Conservation (phyloP, 1,140 invertebrate species). For the Helicoverpa armigera region DNA sequence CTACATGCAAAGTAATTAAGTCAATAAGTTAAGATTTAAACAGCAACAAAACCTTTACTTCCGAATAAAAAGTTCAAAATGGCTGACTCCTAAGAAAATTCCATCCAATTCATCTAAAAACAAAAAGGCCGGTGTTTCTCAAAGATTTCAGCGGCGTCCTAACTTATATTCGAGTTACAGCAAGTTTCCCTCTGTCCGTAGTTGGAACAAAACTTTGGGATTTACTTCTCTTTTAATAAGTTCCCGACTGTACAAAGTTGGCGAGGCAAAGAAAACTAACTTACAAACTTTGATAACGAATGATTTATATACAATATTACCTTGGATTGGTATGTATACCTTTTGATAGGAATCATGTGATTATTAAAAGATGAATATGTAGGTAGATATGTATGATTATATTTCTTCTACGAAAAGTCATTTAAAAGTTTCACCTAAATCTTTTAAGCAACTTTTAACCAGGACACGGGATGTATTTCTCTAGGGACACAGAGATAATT, state of each 20-base stretch:
- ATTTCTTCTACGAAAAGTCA: too few relatives aligned
- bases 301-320: conserved; percentile 1
- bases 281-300: conserved; percentile 18
- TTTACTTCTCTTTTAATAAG: conserved; percentile 28
- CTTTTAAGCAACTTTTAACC: too few relatives aligned
- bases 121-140: background rate
- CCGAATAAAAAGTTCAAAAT: background rate
- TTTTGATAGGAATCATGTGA: background rate
- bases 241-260: conserved; percentile 17
- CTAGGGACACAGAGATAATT: too few relatives aligned
- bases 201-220: background rate
- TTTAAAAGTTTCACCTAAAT: too few relatives aligned
- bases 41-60: background rate
- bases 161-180: conserved; percentile 24
- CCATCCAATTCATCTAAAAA: background rate
- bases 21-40: too few relatives aligned
- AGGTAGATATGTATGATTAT: too few relatives aligned
- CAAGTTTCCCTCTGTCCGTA: background rate
- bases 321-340: background rate
- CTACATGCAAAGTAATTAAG: too few relatives aligned
- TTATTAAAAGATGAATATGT: too few relatives aligned
- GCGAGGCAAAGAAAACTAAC: background rate
- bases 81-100: background rate
- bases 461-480: too few relatives aligned
- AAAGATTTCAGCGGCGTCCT: conserved; percentile 3